Base-by-base conservation (phyloP, 2,888 invertebrate species). In the Aspidapion aeneum region DNA sequence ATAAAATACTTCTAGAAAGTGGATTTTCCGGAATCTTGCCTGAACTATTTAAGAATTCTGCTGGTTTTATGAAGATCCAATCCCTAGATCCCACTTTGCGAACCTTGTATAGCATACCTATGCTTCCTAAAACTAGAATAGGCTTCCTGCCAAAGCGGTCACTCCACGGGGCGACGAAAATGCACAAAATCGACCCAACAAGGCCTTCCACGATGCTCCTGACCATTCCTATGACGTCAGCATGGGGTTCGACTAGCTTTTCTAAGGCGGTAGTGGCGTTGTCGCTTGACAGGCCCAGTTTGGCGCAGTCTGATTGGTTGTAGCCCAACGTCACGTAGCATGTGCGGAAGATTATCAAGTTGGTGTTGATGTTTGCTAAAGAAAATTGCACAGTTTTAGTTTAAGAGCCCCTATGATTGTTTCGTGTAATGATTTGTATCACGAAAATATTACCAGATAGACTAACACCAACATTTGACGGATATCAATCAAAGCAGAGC, bases 131-230 rank as follows among this genome's bases (percentile, higher is more conserved):
- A 1, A 90, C 75, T 50, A 93, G 74, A 60, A 91, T 80, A 5
- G 91, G 90, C 74, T 89, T 88, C 55, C 92, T 83, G 21, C 93
- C 93, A 79, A 89, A 85, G 66, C 84, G 87, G 74, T 93, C 93
- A 57, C 91, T 91, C 92, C 92, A 93, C 0, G 91, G 89, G 7
- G 92, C 93, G 67, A 92, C 76, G 74, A 91, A 90, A 57, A 91
- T 80, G 58, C 89, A 87, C 7, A 89, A 76, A 54, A 89, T 72
- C 0, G 90, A 87, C 1, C 91, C 90, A 59, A 88, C 81, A 55
- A 90, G 78, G 50, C 87, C 85, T 70, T 89, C 88, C 49, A 90
- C 77, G 1, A 90, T 76, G 1, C 85, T 83, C 68, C 83, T 85
- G 0, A 83, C 82, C 80, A 90, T 88, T 3, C 84, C 74, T 58